phyloP scores from a whole-genome alignment of 1,140 invertebrate species.

The Trinorchestia longiramus region DNA sequence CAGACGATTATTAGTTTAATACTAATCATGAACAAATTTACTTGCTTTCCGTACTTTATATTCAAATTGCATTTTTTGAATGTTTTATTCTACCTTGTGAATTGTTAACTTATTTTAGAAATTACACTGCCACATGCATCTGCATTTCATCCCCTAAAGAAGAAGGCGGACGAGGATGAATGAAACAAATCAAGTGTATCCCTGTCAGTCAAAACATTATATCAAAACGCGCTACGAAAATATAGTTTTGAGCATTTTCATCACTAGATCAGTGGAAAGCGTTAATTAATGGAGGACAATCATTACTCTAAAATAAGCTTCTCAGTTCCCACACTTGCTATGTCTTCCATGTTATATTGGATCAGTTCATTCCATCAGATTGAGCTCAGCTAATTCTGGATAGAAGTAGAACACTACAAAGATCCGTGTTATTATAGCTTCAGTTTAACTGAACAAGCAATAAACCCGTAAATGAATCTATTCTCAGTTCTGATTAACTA shows the following conservation, averaged over 20 bases:
- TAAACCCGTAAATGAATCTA: no score
- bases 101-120: no score
- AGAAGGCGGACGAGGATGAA: neutral
- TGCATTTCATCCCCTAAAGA: neutral
- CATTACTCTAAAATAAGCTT: neutral
- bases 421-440: neutral
- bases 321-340: neutral
- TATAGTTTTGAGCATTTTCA: neutral
- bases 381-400: neutral
- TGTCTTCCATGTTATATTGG: neutral
- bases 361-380: neutral
- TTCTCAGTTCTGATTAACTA: no score
- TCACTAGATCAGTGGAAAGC: neutral
- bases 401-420: neutral
- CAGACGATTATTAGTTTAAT: neutral
- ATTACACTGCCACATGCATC: no score
- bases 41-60: neutral
- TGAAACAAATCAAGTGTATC: neutral
- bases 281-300: neutral
- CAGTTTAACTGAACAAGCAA: neutral
- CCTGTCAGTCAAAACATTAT: neutral
- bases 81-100: neutral
- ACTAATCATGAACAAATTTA: neutral
- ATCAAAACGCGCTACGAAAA: no score
- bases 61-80: neutral